Evolutionary conservation across 2,113 vertebrate species (phyloP).

Genomic region (Oryzias curvinotus): DNA sequence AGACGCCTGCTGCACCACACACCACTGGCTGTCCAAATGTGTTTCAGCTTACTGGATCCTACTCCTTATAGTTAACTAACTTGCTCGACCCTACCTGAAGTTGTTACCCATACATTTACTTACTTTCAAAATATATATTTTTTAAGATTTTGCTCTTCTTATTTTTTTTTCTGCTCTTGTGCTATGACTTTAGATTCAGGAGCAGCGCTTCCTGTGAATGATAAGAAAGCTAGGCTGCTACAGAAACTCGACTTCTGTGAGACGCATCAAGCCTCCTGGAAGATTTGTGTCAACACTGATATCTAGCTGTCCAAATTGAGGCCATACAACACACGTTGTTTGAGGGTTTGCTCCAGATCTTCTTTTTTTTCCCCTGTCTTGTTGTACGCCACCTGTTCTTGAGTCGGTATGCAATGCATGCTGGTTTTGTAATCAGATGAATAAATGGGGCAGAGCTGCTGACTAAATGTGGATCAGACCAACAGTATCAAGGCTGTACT

Average conservation of each 20-base stretch:
- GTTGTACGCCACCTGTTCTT: conserved; percentile 65
- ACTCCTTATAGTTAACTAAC: conserved; percentile 17
- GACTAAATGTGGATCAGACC: conserved; percentile 22
- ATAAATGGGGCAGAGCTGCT: conserved; percentile 35
- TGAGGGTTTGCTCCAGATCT: conserved; percentile 47
- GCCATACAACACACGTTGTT: conserved; percentile 26
- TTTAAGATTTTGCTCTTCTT: too few species aligned
- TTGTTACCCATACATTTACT: conserved; percentile 36
- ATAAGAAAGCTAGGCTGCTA: conserved; percentile 26
- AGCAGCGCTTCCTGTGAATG: conserved; percentile 34
- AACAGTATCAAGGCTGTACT: conserved; percentile 16
- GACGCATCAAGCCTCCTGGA: conserved; percentile 30
- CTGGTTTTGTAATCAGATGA: conserved; percentile 62
- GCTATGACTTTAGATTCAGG: conserved; percentile 35
- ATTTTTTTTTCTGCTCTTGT: conserved; percentile 29
- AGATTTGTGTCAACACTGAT: conserved; percentile 18
- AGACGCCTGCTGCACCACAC: conserved; percentile 52
- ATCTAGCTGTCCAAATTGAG: conserved; percentile 40
- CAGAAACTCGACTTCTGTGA: conserved; percentile 30
- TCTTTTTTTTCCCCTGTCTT: conserved; percentile 31
- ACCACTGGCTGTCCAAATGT: conserved; percentile 36
- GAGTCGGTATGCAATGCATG: conserved; percentile 26
- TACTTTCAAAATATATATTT: too few species aligned
- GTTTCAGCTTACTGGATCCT: conserved; percentile 26
- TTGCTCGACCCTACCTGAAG: conserved; percentile 33